phyloP scores from a whole-genome alignment of 2,113 vertebrate species.

The Lampris megalopsis region DNA sequence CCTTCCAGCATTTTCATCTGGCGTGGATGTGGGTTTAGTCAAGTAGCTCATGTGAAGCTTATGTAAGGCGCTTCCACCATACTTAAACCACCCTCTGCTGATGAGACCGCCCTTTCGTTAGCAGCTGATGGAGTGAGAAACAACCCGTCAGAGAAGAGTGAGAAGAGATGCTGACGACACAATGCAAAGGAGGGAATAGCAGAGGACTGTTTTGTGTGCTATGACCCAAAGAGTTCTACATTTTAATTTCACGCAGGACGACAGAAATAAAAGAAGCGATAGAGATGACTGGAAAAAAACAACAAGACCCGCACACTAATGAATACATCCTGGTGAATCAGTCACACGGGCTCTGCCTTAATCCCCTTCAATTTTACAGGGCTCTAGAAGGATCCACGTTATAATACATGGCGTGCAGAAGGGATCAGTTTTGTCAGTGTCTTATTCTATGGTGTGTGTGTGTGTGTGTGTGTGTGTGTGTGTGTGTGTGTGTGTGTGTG shows the following conservation, averaged over 20 bases:
- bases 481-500: neutral
- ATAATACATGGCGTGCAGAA: neutral
- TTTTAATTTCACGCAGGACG: neutral
- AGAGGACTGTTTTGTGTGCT: neutral
- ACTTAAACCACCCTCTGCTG: conserved; percentile 44
- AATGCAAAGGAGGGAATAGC: conserved; percentile 1
- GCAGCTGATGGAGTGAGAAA: conserved; percentile 2
- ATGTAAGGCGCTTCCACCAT: conserved; percentile 59
- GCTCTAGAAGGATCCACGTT: neutral
- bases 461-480: neutral
- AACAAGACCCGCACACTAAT: conserved; percentile 3
- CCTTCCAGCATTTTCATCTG: conserved; percentile 32
- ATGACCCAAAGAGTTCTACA: neutral
- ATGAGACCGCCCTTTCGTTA: conserved; percentile 31
- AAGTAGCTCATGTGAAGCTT: conserved; percentile 56
- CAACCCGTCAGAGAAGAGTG: neutral
- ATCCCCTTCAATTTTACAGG: neutral
- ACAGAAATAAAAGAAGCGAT: conserved; percentile 4
- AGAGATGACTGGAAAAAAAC: neutral
- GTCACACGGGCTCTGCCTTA: neutral
- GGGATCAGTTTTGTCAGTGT: neutral
- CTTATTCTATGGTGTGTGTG: neutral
- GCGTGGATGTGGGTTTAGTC: conserved; percentile 50
- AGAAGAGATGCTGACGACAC: conserved; percentile 3
- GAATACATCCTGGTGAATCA: neutral